Evolutionary conservation across 2,888 invertebrate species (phyloP).

Genomic region (Congeria kusceri): DNA sequence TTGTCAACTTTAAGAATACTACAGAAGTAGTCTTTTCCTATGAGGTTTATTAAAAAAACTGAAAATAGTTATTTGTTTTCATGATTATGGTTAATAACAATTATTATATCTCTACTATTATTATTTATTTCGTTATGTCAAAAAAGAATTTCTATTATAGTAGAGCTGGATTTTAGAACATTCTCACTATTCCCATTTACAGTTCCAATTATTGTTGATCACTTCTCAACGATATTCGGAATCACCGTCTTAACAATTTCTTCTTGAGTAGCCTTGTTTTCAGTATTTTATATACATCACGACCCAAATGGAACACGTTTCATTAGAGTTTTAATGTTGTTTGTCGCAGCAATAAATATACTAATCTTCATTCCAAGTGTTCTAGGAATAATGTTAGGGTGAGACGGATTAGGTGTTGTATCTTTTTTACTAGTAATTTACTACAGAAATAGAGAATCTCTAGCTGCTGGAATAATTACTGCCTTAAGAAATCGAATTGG

Average conservation of each 20-base stretch:
- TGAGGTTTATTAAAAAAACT: too few relatives aligned
- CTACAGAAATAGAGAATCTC: slow-evolving; percentile 90
- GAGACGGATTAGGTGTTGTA: slow-evolving; percentile 90
- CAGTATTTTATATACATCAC: slow-evolving; percentile 88
- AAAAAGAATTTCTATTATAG: too few relatives aligned
- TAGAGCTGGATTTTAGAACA: too few relatives aligned
- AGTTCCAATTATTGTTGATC: slow-evolving; percentile 33
- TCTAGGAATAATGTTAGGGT: slow-evolving; percentile 90
- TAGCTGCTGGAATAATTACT: slow-evolving; percentile 91
- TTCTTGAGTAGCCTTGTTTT: slow-evolving; percentile 89
- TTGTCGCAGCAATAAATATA: slow-evolving; percentile 89
- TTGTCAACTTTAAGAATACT: too few relatives aligned
- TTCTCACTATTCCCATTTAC: not conserved
- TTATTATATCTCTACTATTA: too few relatives aligned
- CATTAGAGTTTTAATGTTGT: slow-evolving; percentile 89
- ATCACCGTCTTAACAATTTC: slow-evolving; percentile 87
- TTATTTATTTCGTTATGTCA: too few relatives aligned
- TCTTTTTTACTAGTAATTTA: slow-evolving; percentile 91
- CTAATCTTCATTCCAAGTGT: slow-evolving; percentile 90
- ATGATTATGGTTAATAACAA: too few relatives aligned
- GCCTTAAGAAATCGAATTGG: slow-evolving; percentile 91
- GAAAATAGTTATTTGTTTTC: too few relatives aligned
- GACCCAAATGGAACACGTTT: slow-evolving; percentile 89
- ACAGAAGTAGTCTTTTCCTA: too few relatives aligned
- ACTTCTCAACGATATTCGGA: slow-evolving; percentile 21